Conservation (phyloP, 1,140 invertebrate genomes). For the Eumeta japonica region DNA sequence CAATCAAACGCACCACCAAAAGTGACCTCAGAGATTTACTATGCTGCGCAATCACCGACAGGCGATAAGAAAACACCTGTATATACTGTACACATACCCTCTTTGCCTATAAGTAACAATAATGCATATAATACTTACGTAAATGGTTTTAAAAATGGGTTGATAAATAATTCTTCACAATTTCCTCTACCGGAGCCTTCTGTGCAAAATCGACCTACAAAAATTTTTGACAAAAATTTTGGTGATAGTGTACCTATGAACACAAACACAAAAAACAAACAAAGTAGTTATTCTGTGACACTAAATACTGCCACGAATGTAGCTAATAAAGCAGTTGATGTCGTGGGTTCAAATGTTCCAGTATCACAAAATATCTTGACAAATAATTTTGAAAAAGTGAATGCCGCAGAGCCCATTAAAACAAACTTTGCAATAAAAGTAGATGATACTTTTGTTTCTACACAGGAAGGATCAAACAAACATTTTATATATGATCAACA, state of each 20-base stretch:
- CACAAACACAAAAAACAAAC: no score
- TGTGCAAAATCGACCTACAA: not conserved
- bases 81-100: constrained; percentile 38
- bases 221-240: no score
- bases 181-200: not conserved
- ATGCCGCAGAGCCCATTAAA: constrained; percentile 51
- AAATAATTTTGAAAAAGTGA: constrained; percentile 27
- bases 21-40: constrained; percentile 55
- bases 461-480: no score
- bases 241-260: no score
- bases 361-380: constrained; percentile 26
- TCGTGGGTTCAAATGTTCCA: constrained; percentile 35
- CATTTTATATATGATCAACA: no score
- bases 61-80: constrained; percentile 26
- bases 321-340: constrained; percentile 25
- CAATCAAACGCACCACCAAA: constrained; percentile 37
- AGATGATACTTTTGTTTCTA: constrained; percentile 43
- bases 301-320: constrained; percentile 39
- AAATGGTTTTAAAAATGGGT: no score
- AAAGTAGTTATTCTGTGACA: constrained; percentile 32
- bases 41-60: constrained; percentile 43
- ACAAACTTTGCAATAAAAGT: constrained; percentile 55
- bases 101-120: constrained; percentile 10
- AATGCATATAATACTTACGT: constrained; percentile 10
- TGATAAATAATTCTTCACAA: no score